Evolutionary conservation across 2,888 invertebrate genomes (phyloP).

Genomic region (Tenthredo notha): DNA sequence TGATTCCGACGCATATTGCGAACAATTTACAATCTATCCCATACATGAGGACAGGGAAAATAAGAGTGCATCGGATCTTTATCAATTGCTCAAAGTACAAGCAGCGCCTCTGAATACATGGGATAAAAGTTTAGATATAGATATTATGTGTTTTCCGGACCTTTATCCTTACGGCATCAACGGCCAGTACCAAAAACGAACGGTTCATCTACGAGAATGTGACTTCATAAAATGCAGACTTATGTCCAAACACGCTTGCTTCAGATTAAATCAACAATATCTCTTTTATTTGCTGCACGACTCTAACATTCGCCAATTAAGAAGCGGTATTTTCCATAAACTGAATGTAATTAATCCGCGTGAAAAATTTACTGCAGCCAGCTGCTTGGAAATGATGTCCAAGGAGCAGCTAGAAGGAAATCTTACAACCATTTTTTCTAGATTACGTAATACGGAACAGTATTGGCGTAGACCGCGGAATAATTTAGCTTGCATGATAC

Average conservation of each 20-base stretch:
- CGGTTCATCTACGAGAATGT: too few relatives aligned
- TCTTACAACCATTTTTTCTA: constrained; percentile 60
- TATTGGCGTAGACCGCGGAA: constrained; percentile 60
- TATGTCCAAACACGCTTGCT: too few relatives aligned
- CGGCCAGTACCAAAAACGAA: too few relatives aligned
- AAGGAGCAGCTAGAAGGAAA: constrained; percentile 58
- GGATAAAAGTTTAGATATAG: too few relatives aligned
- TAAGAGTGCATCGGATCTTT: constrained; percentile 56
- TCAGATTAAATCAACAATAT: too few relatives aligned
- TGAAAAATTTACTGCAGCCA: constrained; percentile 56
- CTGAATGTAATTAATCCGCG: constrained; percentile 58
- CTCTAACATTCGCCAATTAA: constrained; percentile 62
- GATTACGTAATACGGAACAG: constrained; percentile 61
- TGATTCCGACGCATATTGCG: constrained; percentile 56
- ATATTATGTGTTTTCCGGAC: too few relatives aligned
- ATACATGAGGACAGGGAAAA: constrained; percentile 61
- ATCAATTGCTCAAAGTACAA: constrained; percentile 62
- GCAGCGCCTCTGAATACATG: constrained; percentile 58
- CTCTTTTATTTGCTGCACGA: too few relatives aligned
- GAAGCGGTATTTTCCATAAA: constrained; percentile 60
- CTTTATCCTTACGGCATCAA: too few relatives aligned
- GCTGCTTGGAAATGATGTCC: constrained; percentile 55
- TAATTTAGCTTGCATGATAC: constrained; percentile 61
- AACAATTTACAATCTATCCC: constrained; percentile 61
- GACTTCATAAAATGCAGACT: too few relatives aligned